Base-by-base conservation (phyloP, 2,888 invertebrate species). In the Sesia bembeciformis region DNA sequence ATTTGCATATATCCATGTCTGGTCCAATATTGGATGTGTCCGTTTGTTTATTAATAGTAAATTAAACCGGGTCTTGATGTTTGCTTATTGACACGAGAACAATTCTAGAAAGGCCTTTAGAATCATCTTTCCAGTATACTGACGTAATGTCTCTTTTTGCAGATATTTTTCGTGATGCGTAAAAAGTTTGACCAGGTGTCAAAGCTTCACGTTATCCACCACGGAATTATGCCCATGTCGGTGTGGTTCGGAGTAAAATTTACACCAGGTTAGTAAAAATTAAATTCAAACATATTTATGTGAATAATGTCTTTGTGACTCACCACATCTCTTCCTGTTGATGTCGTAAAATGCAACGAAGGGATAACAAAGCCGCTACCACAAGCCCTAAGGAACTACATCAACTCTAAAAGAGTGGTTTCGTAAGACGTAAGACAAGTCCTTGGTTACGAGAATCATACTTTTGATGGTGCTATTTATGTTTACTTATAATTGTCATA, bases 211-310 rank as follows among this genome's bases (percentile, higher is more conserved):
- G 97, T 98, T 52, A 96, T 97, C 67, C 98, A 98, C 81, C 98
- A 98, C 74, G 97, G 97, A 51, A 94, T 96, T 62, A 98, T 98
- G 98, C 98, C 98, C 4, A 92, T 97, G 80, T 96, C 96, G 5
- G 97, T 96, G 56, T 97, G 97, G 96, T 95, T 95, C 80, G 96
- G 96, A 56, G 95, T 96, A 61, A 96, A 95, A 80, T 96, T 96
- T 81, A 95, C 94, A 1, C 95, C 96, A 76, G 96, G 96, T 94
- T 72, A 83, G 90, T 89, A 54, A n/a, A 49, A 38, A 46, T 23
- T 23, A 23, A 23, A 23, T 23, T 23, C 2, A 23, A 23, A 23
- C 23, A 23, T 23, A 23, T 23, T 23, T 23, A 23, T 23, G n/a
- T n/a, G n/a, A n/a, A n/a, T n/a, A n/a, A n/a, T n/a, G 23, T 23